Conservation (phyloP, 1,140 invertebrate species). For the Drosophila ironensis region DNA sequence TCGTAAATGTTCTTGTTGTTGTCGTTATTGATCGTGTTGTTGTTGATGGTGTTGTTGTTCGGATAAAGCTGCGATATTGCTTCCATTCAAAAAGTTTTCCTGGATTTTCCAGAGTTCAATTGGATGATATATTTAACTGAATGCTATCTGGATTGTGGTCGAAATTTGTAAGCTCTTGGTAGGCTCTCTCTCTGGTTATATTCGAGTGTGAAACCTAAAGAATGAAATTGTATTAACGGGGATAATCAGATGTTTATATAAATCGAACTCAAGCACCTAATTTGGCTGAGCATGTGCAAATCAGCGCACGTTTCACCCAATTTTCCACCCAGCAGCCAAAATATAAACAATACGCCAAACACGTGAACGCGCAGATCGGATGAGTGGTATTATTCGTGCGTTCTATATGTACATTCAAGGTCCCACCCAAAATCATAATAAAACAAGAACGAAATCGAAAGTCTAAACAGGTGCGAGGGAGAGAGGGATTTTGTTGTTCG, state of each 20-base stretch:
- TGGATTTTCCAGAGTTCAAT: background rate
- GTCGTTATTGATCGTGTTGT: too few relatives aligned
- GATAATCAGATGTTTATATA: too few relatives aligned
- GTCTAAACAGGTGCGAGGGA: background rate
- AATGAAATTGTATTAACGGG: too few relatives aligned
- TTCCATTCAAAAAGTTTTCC: slow-evolving; percentile 68
- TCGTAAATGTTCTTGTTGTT: background rate
- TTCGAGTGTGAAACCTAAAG: background rate
- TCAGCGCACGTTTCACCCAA: slow-evolving; percentile 36
- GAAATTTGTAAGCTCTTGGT: too few relatives aligned
- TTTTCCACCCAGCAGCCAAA: slow-evolving; percentile 15
- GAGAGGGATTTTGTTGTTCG: slow-evolving; percentile 10
- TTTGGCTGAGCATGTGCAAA: background rate
- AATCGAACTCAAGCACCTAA: too few relatives aligned
- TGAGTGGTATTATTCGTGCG: too few relatives aligned
- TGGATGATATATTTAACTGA: too few relatives aligned
- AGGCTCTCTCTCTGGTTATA: too few relatives aligned
- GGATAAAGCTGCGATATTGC: slow-evolving; percentile 51
- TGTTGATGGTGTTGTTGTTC: slow-evolving; percentile 1
- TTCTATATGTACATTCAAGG: background rate
- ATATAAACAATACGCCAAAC: slow-evolving; percentile 23
- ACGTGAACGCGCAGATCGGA: too few relatives aligned
- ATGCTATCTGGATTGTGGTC: too few relatives aligned
- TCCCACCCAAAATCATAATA: slow-evolving; percentile 10
- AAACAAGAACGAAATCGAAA: slow-evolving; percentile 18